Evolutionary conservation across 2,797 vertebrate species (phyloP), one percentile per base, ranked within the genome.

Genomic region (Lepus oiostolus): DNA sequence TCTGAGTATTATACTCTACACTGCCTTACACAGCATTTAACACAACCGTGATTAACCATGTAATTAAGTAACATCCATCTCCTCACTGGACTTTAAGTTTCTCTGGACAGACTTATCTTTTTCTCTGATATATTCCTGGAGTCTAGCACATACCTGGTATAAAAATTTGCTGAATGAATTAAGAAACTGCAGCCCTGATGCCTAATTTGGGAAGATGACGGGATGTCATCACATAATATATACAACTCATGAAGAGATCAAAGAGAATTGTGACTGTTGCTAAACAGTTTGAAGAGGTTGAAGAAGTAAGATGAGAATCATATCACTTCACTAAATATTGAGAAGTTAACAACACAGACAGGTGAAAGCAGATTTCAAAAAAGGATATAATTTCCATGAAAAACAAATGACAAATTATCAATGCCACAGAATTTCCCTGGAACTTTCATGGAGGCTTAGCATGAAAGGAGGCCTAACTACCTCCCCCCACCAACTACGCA

Each of bases 401-500:
- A 91, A 95, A 90, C 42, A 88, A 52, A 83, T 50, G 54, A 90
- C 92, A 96, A 92, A 65, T 80, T 47, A 84, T 84, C 85, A 93
- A 32, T 54, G 86, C 88, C 82, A 95, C 38, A 95, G 81, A 96
- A 85, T 68, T 96, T 86, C 75, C 82, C 91, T 97, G 81, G 7
- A 82, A 94, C 54, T 97, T 93, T 95, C 90, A 96, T 50, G 88
- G 84, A 96, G 63, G 70, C 63, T 96, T 94, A 93, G 75, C 79
- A 88, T 76, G 94, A 96, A 96, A 96, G 97, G 95, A 97, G 97
- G 96, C 9, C 3, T 90, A 93, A 96, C 92, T 97, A 97, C 94
- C 96, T 97, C 96, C 94, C 96, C 95, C 96, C 94, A 95, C 97
- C 97, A 97, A 95, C 96, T 97, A 96, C 93, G 88, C 95, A 97